Evolutionary conservation across 2,797 vertebrate species (phyloP).

Genomic region (Aythya fuligula): DNA sequence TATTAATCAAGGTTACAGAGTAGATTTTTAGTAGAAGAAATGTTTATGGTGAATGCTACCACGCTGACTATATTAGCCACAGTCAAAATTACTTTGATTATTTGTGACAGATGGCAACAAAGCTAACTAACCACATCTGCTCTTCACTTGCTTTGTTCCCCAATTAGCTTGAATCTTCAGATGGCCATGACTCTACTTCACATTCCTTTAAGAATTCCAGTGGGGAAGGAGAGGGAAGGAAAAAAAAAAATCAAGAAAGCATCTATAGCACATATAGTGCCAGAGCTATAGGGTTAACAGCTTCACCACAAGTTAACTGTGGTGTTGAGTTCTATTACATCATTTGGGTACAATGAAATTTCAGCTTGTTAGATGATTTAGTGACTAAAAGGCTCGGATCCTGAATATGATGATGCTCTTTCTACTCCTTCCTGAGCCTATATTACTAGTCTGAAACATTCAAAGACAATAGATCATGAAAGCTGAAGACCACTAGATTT

Average conservation of each 20-base stretch:
- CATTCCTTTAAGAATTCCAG: conserved; percentile 24
- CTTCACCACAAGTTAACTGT: background rate
- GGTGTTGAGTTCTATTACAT: background rate
- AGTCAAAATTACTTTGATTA: conserved; percentile 58
- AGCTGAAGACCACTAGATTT: background rate
- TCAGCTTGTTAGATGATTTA: conserved; percentile 19
- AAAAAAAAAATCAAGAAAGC: background rate
- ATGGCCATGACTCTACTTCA: conserved; percentile 14
- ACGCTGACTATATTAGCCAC: conserved; percentile 20
- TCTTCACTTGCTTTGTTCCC: conserved; percentile 51
- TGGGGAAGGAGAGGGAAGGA: background rate
- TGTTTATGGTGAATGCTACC: background rate
- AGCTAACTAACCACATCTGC: conserved; percentile 60
- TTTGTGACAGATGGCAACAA: conserved; percentile 60
- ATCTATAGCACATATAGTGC: background rate
- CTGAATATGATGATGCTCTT: background rate
- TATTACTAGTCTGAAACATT: background rate
- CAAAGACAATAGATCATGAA: background rate
- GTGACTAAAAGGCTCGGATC: background rate
- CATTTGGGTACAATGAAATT: background rate
- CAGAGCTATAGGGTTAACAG: background rate
- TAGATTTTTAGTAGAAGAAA: conserved; percentile 35
- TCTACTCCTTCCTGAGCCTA: background rate
- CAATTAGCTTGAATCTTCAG: conserved; percentile 58
- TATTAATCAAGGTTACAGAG: conserved; percentile 11